Base-by-base conservation (phyloP, 2,797 vertebrate genomes). In the Menidia menidia region DNA sequence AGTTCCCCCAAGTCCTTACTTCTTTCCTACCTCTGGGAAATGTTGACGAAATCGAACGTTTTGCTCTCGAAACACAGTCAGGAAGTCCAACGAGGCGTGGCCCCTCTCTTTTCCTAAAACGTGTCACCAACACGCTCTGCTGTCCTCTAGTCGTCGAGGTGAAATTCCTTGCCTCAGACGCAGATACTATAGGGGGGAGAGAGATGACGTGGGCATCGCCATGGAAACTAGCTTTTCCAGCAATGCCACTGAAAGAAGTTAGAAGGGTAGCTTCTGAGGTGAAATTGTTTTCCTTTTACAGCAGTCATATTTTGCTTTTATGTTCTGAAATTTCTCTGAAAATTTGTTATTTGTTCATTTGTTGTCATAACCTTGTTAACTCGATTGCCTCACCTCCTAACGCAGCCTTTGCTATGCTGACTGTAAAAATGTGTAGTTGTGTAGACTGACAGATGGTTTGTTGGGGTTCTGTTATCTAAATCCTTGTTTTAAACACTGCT, bases 161-260 rank as follows among this genome's bases (percentile, higher is more conserved):
- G 84, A 88, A 88, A 77, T 77, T 2, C 83, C 75, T 25, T 79
- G 84, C 83, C 81, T 87, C 91, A 84, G 60, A 90, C 84, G 68
- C 79, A 78, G 78, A 78, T 45, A 71, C 25, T 25, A 25, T 25
- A 35, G 68, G 57, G 64, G 50, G 43, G 39, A 75, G 66, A 71
- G 74, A 70, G 65, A 72, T 54, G 84, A 65, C 64, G 60, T 60
- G 53, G 66, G 66, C 60, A 84, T 90, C 81, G 80, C 84, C 82
- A 86, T 85, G 82, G 88, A 89, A 92, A 92, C 86, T 60, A 77
- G 58, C 60, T 56, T 71, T 73, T 82, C 72, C 35, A 60, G 57
- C 42, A 60, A 50, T 47, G 31, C 42, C 35, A 57, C 45, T 66
- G 50, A 69, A 75, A 79, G 39, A 74, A 80, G 67, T 88, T 84